Conservation (phyloP, 1,140 invertebrate species). For the Drosophila varians region DNA sequence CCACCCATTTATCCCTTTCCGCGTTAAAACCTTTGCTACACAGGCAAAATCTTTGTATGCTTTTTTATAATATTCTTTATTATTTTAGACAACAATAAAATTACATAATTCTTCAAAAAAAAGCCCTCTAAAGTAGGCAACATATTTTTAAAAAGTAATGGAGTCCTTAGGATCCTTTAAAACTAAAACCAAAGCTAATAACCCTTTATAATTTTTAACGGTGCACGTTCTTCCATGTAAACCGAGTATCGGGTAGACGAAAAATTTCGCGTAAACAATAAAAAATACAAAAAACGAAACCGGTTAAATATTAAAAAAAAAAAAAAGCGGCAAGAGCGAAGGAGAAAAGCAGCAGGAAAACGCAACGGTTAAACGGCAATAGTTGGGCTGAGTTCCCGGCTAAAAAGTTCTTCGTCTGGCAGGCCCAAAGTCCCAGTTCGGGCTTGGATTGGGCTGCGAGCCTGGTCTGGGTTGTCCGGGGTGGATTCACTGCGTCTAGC, state of each 20-base stretch:
- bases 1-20: constrained; percentile 22
- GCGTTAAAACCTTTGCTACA: not conserved
- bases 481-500: constrained; percentile 60
- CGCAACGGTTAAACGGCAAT: constrained; percentile 57
- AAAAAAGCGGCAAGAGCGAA: constrained; percentile 16
- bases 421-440: not conserved
- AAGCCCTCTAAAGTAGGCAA: too few species aligned
- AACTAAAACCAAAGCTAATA: too few species aligned
- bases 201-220: not conserved
- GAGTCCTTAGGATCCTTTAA: too few species aligned
- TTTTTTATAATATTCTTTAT: not conserved
- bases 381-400: constrained; percentile 20
- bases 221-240: constrained; percentile 70
- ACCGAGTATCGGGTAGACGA: constrained; percentile 47
- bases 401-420: constrained; percentile 19
- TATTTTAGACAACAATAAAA: too few species aligned
- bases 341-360: constrained; percentile 12
- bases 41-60: not conserved
- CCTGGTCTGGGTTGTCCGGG: constrained; percentile 12
- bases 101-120: too few species aligned
- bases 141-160: too few species aligned
- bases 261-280: constrained; percentile 77
- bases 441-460: not conserved
- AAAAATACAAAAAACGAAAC: constrained; percentile 68
- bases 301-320: constrained; percentile 33